Evolutionary conservation across 30 jellyfish, hydroid and myxozoan species (phyloP).

Genomic region (Phacellophora camtschatica): DNA sequence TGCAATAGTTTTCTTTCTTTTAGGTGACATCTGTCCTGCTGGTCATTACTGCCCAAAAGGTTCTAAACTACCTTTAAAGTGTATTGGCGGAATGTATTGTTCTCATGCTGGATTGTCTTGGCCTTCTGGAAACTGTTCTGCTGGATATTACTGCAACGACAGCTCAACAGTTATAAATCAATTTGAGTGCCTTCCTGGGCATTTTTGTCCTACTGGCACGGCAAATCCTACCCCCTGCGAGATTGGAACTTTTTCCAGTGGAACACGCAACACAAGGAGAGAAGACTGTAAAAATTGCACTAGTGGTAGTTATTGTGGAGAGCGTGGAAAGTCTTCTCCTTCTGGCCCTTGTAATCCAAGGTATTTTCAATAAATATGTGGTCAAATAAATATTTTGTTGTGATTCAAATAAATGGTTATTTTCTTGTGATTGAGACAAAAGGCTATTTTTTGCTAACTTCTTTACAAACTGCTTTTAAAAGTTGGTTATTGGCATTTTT

Average conservation of each 20-base stretch:
- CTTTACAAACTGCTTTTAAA: too few relatives aligned
- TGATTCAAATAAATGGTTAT: too few relatives aligned
- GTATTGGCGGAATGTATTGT: slow-evolving; percentile 89
- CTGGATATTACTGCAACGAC: slow-evolving; percentile 86
- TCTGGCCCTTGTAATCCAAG: slow-evolving; percentile 50
- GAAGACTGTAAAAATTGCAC: slow-evolving; percentile 78
- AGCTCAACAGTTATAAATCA: slow-evolving; percentile 74
- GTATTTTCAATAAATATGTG: not conserved
- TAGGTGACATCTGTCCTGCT: slow-evolving; percentile 85
- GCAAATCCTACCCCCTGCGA: slow-evolving; percentile 68
- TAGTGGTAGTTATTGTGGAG: slow-evolving; percentile 82
- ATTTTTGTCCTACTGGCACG: slow-evolving; percentile 82
- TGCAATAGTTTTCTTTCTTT: not conserved
- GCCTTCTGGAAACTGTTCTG: slow-evolving; percentile 86
- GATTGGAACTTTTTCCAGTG: slow-evolving; percentile 80
- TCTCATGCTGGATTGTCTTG: slow-evolving; percentile 74
- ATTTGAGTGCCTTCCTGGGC: slow-evolving; percentile 81
- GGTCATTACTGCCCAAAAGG: slow-evolving; percentile 82
- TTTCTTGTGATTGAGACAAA: too few relatives aligned
- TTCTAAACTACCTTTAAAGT: slow-evolving; percentile 54
- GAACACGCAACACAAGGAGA: slow-evolving; percentile 34
- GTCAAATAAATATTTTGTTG: too few relatives aligned
- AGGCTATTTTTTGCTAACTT: too few relatives aligned
- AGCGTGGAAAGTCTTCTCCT: slow-evolving; percentile 29
- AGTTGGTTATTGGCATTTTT: too few relatives aligned